Percentiles rank a stretch among this genome's conserved stretches.
Evolutionary conservation across 2,113 vertebrate species (phyloP).

Genomic region (Rynchops niger): DNA sequence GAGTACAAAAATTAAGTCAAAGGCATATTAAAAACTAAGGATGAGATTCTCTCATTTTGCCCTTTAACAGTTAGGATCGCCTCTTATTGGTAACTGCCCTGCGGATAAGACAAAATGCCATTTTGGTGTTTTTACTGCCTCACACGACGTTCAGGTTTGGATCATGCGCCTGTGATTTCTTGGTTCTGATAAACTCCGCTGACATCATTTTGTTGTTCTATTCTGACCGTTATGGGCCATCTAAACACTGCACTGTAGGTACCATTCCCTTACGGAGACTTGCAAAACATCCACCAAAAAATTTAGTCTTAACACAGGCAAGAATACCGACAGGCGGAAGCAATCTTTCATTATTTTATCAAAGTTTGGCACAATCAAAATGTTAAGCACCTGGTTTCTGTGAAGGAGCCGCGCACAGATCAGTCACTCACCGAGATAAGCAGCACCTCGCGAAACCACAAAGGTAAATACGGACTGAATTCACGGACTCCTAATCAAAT

Average conservation of each 20-base stretch:
- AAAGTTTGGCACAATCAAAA: neutral
- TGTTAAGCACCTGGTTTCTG: neutral
- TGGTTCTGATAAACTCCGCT: rapidly evolving
- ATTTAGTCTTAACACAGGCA: rapidly evolving
- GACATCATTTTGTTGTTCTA: rapidly evolving
- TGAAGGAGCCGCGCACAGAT: neutral
- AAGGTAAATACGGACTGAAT: neutral
- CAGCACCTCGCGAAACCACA: neutral
- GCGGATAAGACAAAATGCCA: neutral
- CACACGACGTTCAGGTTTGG: neutral
- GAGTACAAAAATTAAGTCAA: neutral
- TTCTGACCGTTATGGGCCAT: rapidly evolving
- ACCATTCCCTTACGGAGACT: neutral
- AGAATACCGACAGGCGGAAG: neutral
- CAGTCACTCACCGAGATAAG: neutral
- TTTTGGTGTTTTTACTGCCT: neutral
- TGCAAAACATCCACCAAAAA: neutral
- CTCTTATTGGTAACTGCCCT: neutral
- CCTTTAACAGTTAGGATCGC: neutral
- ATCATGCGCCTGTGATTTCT: neutral
- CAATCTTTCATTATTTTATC: rapidly evolving
- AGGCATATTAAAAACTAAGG: neutral
- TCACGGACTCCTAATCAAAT: neutral
- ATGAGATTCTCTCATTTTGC: neutral
- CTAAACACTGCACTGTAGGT: neutral